Percentiles rank a stretch among this genome's conserved stretches.
These are phyloP conservation scores for Pinctada fucata DNA, from an alignment of 2,888 invertebrate species.

Conservation along the genomic window DNA sequence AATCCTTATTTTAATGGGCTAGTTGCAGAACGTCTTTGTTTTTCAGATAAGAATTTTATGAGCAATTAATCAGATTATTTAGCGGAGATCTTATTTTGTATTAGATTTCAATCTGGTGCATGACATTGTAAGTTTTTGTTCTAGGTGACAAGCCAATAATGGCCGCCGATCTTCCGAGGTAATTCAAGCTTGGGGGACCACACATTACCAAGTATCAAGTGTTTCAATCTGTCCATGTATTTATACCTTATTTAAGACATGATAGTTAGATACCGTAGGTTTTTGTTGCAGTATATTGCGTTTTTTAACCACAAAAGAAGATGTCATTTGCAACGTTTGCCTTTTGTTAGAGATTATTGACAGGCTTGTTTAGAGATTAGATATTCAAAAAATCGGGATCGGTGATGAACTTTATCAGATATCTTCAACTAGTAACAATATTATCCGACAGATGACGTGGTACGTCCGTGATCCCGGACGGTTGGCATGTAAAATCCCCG, in stretches of 20 bases:
- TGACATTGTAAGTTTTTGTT: background rate
- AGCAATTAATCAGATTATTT: constrained; percentile 2
- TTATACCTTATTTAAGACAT: constrained; percentile 19
- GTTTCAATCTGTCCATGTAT: constrained; percentile 16
- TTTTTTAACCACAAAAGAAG: background rate
- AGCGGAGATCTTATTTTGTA: background rate
- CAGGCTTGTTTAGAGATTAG: constrained; percentile 1
- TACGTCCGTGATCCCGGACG: background rate
- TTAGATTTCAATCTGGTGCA: background rate
- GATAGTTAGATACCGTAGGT: constrained; percentile 4
- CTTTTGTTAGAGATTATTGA: background rate
- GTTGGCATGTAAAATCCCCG: background rate
- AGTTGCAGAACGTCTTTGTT: background rate
- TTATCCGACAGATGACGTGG: background rate
- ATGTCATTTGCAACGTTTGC: background rate
- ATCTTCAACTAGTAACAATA: background rate
- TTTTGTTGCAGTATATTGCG: constrained; percentile 1
- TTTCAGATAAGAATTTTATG: background rate
- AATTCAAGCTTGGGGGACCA: constrained; percentile 8
- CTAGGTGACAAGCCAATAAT: background rate
- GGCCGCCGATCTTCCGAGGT: background rate
- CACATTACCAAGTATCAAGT: constrained; percentile 20
- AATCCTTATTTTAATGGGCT: background rate
- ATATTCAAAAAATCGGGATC: background rate
- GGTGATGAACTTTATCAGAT: background rate